phyloP scores from a whole-genome alignment of 2,888 invertebrate genomes.

The Lasiommata megera region DNA sequence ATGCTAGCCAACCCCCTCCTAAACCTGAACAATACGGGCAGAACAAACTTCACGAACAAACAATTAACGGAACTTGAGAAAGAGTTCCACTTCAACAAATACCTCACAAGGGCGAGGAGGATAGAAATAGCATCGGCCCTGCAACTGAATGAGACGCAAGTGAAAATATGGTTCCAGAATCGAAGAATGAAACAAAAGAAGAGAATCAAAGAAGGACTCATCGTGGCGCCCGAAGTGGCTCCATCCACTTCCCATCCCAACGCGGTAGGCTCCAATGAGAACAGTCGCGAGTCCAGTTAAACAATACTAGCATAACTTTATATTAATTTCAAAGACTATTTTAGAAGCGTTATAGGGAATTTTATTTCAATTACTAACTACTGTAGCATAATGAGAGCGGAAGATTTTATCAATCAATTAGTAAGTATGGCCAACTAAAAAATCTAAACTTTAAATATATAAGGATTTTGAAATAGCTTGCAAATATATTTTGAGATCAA shows the following conservation, averaged over 20 bases:
- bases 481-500: background rate
- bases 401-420: background rate
- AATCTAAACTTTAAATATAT: background rate
- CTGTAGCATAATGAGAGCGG: background rate
- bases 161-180: conserved; percentile 99
- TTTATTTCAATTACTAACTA: background rate
- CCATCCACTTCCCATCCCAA: conserved; percentile 64
- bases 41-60: conserved; percentile 99
- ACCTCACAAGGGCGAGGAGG: conserved; percentile 96
- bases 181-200: conserved; percentile 99
- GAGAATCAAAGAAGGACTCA: conserved; percentile 95
- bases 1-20: conserved; percentile 73
- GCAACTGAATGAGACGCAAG: conserved; percentile 98
- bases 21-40: conserved; percentile 90
- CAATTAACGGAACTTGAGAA: conserved; percentile 99
- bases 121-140: conserved; percentile 98
- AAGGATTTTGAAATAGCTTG: background rate
- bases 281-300: conserved; percentile 86
- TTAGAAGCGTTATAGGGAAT: background rate
- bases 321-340: conserved; percentile 1
- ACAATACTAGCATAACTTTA: background rate
- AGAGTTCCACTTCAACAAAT: conserved; percentile 99
- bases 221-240: conserved; percentile 79
- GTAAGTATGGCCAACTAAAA: background rate
- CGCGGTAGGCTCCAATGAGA: conserved; percentile 83